Conservation (phyloP, 2,113 vertebrate genomes). For the Panurus biarmicus region DNA sequence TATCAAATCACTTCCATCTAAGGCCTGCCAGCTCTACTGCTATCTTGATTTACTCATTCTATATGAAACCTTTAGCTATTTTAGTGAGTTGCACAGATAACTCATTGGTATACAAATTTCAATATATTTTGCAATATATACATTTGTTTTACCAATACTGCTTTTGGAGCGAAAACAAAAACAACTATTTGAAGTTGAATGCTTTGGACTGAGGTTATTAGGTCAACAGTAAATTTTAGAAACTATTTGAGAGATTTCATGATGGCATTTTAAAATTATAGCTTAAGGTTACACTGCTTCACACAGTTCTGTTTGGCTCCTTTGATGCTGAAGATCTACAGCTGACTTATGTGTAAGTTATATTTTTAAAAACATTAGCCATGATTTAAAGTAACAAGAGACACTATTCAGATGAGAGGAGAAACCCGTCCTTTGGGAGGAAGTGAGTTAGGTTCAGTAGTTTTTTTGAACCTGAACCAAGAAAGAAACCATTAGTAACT, state of each 20-base stretch:
- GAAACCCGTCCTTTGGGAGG: constrained; percentile 52
- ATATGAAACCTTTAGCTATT: not conserved
- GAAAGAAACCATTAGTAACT: constrained; percentile 60
- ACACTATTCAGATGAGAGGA: constrained; percentile 48
- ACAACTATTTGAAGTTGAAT: constrained; percentile 49
- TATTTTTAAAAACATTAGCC: constrained; percentile 60
- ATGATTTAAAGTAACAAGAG: constrained; percentile 69
- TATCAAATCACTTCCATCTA: not conserved
- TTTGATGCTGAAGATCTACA: constrained; percentile 70
- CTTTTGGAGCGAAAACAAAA: constrained; percentile 64
- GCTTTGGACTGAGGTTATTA: constrained; percentile 64
- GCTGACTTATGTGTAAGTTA: constrained; percentile 65
- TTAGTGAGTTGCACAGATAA: not conserved
- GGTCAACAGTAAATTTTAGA: constrained; percentile 71
- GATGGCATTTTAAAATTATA: constrained; percentile 68
- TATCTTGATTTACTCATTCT: not conserved
- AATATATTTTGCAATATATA: not conserved
- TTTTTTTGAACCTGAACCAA: constrained; percentile 63
- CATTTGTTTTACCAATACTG: not conserved
- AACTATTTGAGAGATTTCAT: constrained; percentile 63
- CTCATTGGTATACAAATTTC: not conserved
- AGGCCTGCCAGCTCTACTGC: not conserved
- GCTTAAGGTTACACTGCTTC: constrained; percentile 57
- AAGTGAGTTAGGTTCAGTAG: constrained; percentile 62
- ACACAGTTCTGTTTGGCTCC: constrained; percentile 53